A percentile compares a stretch with the other conserved stretches of the same genome.
phyloP scores from a whole-genome alignment of 2,888 invertebrate genomes.

The Craniophora ligustri region DNA sequence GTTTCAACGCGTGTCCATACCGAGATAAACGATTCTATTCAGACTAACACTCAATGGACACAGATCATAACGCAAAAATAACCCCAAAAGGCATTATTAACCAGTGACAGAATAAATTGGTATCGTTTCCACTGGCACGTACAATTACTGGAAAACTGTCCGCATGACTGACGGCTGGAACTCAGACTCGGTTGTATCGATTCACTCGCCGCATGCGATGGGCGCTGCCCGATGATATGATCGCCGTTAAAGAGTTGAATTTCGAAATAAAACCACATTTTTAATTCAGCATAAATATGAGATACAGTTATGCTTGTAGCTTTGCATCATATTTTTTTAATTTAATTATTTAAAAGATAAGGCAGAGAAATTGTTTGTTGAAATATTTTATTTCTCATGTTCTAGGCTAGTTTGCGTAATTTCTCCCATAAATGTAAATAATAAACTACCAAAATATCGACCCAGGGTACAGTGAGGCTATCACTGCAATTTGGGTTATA shows the following conservation, averaged over 20 bases:
- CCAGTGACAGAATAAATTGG: slow-evolving; percentile 40
- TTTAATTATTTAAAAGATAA: too few relatives aligned
- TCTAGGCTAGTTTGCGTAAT: too few relatives aligned
- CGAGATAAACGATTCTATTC: not conserved
- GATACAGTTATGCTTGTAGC: too few relatives aligned
- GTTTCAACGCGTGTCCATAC: too few relatives aligned
- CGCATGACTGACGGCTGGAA: slow-evolving; percentile 37
- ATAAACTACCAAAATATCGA: too few relatives aligned
- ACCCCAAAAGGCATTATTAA: slow-evolving; percentile 27
- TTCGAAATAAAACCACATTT: slow-evolving; percentile 15
- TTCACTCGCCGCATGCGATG: slow-evolving; percentile 41
- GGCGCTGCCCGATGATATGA: slow-evolving; percentile 40
- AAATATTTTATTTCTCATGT: too few relatives aligned
- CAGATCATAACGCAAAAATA: slow-evolving; percentile 14
- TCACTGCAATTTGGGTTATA: too few relatives aligned
- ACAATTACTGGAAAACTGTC: slow-evolving; percentile 40
- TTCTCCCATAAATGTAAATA: too few relatives aligned
- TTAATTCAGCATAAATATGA: too few relatives aligned
- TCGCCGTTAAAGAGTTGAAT: slow-evolving; percentile 30
- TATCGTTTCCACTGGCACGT: slow-evolving; percentile 38
- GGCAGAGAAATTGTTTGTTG: too few relatives aligned
- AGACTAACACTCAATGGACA: slow-evolving; percentile 2
- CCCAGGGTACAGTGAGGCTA: too few relatives aligned
- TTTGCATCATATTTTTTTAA: too few relatives aligned
- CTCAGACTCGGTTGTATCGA: slow-evolving; percentile 44